A percentile compares a stretch with the other conserved stretches of the same genome.
Evolutionary conservation across 2,888 invertebrate genomes (phyloP).

Genomic region (Catocala fraxini): DNA sequence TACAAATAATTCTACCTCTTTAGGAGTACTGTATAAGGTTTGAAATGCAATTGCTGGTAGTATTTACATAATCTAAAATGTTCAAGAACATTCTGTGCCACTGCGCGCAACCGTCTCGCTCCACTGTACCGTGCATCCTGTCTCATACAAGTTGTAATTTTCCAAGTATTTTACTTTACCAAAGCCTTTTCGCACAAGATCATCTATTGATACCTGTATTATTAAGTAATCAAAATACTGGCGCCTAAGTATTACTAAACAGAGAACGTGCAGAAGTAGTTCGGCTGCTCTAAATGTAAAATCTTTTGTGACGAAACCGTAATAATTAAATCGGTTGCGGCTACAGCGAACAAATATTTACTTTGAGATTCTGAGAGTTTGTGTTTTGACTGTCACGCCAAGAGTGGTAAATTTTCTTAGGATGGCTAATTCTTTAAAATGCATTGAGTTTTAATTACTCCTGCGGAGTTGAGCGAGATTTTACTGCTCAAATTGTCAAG

Average conservation of each 20-base stretch:
- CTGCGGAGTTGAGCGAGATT: slow-evolving; percentile 56
- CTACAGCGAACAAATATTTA: slow-evolving; percentile 54
- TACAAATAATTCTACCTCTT: slow-evolving; percentile 33
- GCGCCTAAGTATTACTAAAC: slow-evolving; percentile 1
- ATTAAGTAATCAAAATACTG: slow-evolving; percentile 24
- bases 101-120: slow-evolving; percentile 85
- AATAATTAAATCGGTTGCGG: slow-evolving; percentile 55
- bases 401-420: slow-evolving; percentile 47
- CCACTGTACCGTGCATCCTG: slow-evolving; percentile 85
- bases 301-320: slow-evolving; percentile 49
- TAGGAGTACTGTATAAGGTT: slow-evolving; percentile 28
- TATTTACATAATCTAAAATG: slow-evolving; percentile 42
- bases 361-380: slow-evolving; percentile 48
- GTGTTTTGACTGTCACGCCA: slow-evolving; percentile 52
- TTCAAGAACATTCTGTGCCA: slow-evolving; percentile 69
- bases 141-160: slow-evolving; percentile 75
- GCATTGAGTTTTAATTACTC: slow-evolving; percentile 37
- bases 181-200: slow-evolving; percentile 48
- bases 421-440: slow-evolving; percentile 41
- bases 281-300: slow-evolving; percentile 20
- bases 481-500: slow-evolving; percentile 49
- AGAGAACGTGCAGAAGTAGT: slow-evolving; percentile 16
- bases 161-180: slow-evolving; percentile 67
- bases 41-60: slow-evolving; percentile 29
- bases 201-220: slow-evolving; percentile 20